Evolutionary conservation across 2,888 invertebrate species (phyloP), one percentile per base, ranked within the genome.

Genomic region (Pristionchus entomophagus): DNA sequence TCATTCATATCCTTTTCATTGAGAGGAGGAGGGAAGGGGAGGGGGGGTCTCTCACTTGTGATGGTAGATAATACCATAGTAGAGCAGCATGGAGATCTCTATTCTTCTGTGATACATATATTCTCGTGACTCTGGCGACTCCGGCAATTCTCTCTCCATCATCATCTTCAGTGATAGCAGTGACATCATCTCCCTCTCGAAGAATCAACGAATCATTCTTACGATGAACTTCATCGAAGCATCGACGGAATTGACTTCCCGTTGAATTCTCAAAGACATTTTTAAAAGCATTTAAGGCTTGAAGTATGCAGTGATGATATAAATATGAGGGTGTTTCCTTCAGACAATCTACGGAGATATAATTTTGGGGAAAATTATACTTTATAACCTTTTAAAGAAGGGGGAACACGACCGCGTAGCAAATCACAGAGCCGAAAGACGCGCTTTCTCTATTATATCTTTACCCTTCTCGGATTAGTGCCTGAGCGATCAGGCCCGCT

Each of bases 21-120:
- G n/a, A n/a, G n/a, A n/a, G n/a, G n/a, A n/a, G n/a, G n/a, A n/a
- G n/a, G n/a, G n/a, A n/a, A n/a, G n/a, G n/a, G n/a, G n/a, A n/a
- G n/a, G n/a, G n/a, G n/a, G n/a, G n/a, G n/a, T n/a, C 4, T 45
- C 59, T 45, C 14, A 83, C 83, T 26, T 83, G 62, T 17, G 62
- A 83, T n/a, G 83, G 83, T 26, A 45, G 41, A 51, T 83, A 83
- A 35, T 83, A 83, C 83, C 83, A 83, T n/a, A 62, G 62, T 35
- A 83, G 6, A 26, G 83, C 59, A 22, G 49, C 41, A 29, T 45
- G 26, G 0, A 83, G 38, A 45, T 62, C 29, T 62, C 32, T 59
- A 3, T 14, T 45, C 41, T 62, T 59, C n/a, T 14, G 59, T 41
- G 62, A 14, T 1, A 83, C 49, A 35, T 83, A 83, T 14, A 83